phyloP scores from a whole-genome alignment of 1,140 invertebrate genomes.

The Acyrthosiphon pisum region DNA sequence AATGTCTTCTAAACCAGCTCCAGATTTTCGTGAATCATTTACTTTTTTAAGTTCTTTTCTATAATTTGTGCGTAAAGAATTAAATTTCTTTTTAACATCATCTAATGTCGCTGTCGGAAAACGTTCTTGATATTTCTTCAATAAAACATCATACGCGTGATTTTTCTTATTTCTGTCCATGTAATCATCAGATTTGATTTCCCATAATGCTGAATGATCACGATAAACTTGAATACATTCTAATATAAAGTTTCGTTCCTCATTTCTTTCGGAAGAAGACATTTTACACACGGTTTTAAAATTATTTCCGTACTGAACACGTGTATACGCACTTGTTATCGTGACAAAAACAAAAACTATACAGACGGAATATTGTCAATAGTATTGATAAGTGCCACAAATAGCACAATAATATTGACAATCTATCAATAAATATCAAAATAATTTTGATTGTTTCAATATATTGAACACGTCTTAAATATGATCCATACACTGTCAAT shows the following conservation, averaged over 20 bases:
- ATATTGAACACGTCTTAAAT: conserved; percentile 40
- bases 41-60: conserved; percentile 20
- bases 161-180: conserved; percentile 20
- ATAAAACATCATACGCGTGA: conserved; percentile 22
- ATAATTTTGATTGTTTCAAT: conserved; percentile 41
- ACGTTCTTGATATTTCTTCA: conserved; percentile 19
- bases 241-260: conserved; percentile 33
- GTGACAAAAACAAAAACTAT: conserved; percentile 17
- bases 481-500: conserved; percentile 22
- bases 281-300: conserved; percentile 31
- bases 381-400: conserved; percentile 7
- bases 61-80: conserved; percentile 57
- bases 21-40: conserved; percentile 40
- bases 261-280: conserved; percentile 14
- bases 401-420: conserved; percentile 15
- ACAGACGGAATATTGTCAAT: conserved; percentile 20
- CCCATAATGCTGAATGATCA: conserved; percentile 1
- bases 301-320: background rate
- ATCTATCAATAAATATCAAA: conserved; percentile 40
- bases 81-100: conserved; percentile 18
- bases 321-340: background rate
- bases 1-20: conserved; percentile 59
- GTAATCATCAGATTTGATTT: conserved; percentile 12
- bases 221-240: conserved; percentile 24
- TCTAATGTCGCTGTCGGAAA: conserved; percentile 15